Evolutionary conservation across 2,797 vertebrate genomes (phyloP).

Genomic region (Hippopotamyrus pictus): DNA sequence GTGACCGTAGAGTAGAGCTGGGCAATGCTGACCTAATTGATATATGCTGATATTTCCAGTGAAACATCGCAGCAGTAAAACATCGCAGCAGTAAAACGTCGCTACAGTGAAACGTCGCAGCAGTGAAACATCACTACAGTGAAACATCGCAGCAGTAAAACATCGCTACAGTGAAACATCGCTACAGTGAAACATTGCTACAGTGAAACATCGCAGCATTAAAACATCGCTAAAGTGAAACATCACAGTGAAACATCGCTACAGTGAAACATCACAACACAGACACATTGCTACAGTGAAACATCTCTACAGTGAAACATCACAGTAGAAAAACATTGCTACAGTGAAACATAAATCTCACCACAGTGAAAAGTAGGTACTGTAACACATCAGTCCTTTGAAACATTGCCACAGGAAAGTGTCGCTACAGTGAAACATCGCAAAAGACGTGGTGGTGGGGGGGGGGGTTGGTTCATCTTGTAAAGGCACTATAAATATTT

Average conservation of each 20-base stretch:
- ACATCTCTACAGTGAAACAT: background rate
- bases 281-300: background rate
- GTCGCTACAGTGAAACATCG: background rate
- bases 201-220: background rate
- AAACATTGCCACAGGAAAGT: too few relatives aligned
- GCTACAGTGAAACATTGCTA: background rate
- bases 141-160: background rate
- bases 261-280: background rate
- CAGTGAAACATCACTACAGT: too few relatives aligned
- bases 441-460: background rate
- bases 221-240: background rate
- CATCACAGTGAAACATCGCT: background rate
- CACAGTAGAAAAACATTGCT: too few relatives aligned
- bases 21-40: background rate
- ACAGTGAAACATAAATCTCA: too few relatives aligned
- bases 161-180: background rate
- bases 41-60: background rate
- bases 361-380: too few relatives aligned
- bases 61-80: background rate
- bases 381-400: too few relatives aligned
- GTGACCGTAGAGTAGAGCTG: background rate
- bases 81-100: background rate
- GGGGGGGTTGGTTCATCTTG: background rate
- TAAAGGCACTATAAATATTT: background rate
- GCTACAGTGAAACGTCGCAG: too few relatives aligned